phyloP scores from a whole-genome alignment of 2,888 invertebrate genomes.

The Phanerotoma sp. region DNA sequence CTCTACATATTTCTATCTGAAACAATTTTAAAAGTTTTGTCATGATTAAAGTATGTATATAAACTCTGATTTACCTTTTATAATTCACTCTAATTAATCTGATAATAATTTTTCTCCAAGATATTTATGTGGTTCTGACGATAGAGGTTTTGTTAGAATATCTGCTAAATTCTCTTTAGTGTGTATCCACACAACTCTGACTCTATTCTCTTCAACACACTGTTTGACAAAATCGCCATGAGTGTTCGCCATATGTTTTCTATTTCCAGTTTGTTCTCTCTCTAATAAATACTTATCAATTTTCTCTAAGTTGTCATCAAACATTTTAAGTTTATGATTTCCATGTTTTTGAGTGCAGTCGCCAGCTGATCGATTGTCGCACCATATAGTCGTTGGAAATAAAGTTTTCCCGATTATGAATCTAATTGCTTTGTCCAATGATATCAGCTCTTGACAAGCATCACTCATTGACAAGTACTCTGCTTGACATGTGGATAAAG shows the following conservation, averaged over 20 bases:
- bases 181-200: neutral
- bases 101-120: neutral
- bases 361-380: slow-evolving; percentile 23
- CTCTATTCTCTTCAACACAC: neutral
- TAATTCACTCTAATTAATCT: neutral
- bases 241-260: neutral
- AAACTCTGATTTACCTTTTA: neutral
- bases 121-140: neutral
- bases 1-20: too few relatives aligned
- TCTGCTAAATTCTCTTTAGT: neutral
- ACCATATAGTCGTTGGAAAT: slow-evolving; percentile 21
- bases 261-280: neutral
- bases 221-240: neutral
- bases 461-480: slow-evolving; percentile 21
- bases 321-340: slow-evolving; percentile 23
- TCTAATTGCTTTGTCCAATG: slow-evolving; percentile 21
- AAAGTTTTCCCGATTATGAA: slow-evolving; percentile 15
- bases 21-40: too few relatives aligned
- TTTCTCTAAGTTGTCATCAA: slow-evolving; percentile 17
- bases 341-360: slow-evolving; percentile 22
- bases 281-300: slow-evolving; percentile 14
- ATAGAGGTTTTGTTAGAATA: neutral
- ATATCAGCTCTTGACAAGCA: slow-evolving; percentile 22
- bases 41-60: too few relatives aligned
- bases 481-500: slow-evolving; percentile 20